A percentile compares a stretch with the other conserved stretches of the same genome.
These are phyloP conservation scores for Euzophera pinguis DNA, from an alignment of 2,888 invertebrate species.

Conservation along the genomic window DNA sequence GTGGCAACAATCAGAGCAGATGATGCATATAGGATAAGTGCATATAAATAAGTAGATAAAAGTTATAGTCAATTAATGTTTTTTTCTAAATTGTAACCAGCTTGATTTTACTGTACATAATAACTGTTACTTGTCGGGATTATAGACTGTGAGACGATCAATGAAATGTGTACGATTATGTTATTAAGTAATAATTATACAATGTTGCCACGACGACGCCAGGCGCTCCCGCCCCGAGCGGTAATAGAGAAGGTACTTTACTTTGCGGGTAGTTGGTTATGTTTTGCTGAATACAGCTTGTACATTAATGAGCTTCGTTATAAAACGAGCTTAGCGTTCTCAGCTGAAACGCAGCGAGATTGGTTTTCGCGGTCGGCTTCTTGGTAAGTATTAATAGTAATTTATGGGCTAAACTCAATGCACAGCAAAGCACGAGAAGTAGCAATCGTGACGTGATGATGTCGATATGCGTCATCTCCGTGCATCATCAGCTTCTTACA, in stretches of 20 bases:
- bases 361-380: conserved; percentile 72
- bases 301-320: conserved; percentile 70
- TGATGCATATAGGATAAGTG: no score
- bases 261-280: conserved; percentile 31
- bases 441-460: conserved; percentile 43
- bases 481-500: conserved; percentile 31
- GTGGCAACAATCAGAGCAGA: no score
- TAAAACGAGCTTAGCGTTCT: conserved; percentile 68
- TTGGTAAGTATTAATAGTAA: conserved; percentile 56
- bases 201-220: conserved; percentile 40
- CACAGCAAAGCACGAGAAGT: conserved; percentile 40
- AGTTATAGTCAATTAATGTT: background rate
- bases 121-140: conserved; percentile 14
- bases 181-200: conserved; percentile 65
- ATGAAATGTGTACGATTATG: conserved; percentile 35
- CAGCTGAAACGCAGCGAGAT: conserved; percentile 70
- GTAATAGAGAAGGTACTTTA: conserved; percentile 42
- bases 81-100: background rate
- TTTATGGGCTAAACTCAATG: conserved; percentile 67
- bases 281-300: conserved; percentile 35
- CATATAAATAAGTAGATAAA: no score
- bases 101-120: conserved; percentile 18
- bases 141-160: conserved; percentile 16
- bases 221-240: conserved; percentile 19
- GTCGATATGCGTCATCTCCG: conserved; percentile 51